These are phyloP conservation scores for Trachemys scripta DNA, from an alignment of 2,113 vertebrate species.

Conservation along the genomic window DNA sequence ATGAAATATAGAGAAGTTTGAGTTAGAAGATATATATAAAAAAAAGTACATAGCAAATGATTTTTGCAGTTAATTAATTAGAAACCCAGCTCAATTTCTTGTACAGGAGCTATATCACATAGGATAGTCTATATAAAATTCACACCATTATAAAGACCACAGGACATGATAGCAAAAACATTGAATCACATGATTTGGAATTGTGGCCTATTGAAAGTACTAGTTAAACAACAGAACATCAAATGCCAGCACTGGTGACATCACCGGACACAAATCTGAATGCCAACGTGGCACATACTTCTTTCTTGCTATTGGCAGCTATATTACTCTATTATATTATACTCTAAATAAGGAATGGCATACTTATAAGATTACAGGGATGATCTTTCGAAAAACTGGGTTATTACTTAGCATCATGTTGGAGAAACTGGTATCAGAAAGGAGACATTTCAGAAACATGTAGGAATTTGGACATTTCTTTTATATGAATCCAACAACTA, in stretches of 20 bases:
- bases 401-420: conserved; percentile 23
- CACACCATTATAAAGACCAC: conserved; percentile 33
- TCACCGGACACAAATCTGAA: conserved; percentile 52
- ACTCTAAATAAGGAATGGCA: conserved; percentile 14
- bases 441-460: conserved; percentile 36
- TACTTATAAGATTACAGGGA: not conserved
- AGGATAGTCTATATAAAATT: conserved; percentile 52
- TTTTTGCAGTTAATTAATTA: conserved; percentile 62
- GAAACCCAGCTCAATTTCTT: conserved; percentile 52
- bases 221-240: conserved; percentile 44
- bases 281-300: conserved; percentile 60
- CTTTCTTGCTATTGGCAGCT: conserved; percentile 65
- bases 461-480: conserved; percentile 46
- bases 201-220: conserved; percentile 49
- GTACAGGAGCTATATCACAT: not conserved
- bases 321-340: not conserved
- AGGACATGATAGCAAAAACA: conserved; percentile 56
- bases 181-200: conserved; percentile 42
- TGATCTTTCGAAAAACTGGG: conserved; percentile 55
- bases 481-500: conserved; percentile 43
- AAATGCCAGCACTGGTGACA: conserved; percentile 18
- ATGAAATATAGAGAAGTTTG: not conserved
- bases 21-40: not conserved
- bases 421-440: conserved; percentile 22
- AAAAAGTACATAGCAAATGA: conserved; percentile 18